A percentile compares a stretch with the other conserved stretches of the same genome.
These are phyloP conservation scores for Hanleya hanleyi DNA, from an alignment of 2,888 invertebrate species.

Conservation along the genomic window DNA sequence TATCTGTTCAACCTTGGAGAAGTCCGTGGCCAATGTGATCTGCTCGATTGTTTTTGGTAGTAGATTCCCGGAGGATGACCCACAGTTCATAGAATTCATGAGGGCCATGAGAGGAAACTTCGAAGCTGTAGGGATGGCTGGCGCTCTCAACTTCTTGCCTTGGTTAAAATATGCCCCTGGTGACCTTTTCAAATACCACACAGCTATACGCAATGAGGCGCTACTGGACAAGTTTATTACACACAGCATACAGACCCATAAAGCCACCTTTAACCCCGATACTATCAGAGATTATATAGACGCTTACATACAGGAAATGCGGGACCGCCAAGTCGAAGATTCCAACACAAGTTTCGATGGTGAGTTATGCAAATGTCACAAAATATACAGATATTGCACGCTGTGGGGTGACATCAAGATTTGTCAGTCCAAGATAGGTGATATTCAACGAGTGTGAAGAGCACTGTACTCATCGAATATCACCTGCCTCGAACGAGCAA, in stretches of 20 bases:
- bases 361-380: too few relatives aligned
- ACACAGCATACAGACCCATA: too few relatives aligned
- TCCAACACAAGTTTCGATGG: neutral
- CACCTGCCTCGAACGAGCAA: too few relatives aligned
- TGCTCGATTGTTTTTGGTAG: neutral
- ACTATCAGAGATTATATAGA: neutral
- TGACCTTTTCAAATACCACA: neutral
- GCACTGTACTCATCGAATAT: too few relatives aligned
- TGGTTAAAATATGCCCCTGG: neutral
- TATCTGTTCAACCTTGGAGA: neutral
- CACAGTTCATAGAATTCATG: neutral
- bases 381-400: too few relatives aligned
- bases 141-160: neutral
- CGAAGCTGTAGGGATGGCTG: neutral
- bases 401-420: too few relatives aligned
- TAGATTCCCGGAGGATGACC: neutral
- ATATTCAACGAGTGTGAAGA: too few relatives aligned
- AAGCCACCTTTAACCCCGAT: neutral
- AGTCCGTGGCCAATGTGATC: neutral
- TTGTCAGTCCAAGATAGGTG: too few relatives aligned
- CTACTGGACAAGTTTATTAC: too few relatives aligned
- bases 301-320: neutral
- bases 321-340: neutral
- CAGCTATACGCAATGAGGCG: too few relatives aligned
- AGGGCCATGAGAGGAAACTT: neutral